Conservation (phyloP, 2,113 vertebrate species). For the Enhydra lutris region DNA sequence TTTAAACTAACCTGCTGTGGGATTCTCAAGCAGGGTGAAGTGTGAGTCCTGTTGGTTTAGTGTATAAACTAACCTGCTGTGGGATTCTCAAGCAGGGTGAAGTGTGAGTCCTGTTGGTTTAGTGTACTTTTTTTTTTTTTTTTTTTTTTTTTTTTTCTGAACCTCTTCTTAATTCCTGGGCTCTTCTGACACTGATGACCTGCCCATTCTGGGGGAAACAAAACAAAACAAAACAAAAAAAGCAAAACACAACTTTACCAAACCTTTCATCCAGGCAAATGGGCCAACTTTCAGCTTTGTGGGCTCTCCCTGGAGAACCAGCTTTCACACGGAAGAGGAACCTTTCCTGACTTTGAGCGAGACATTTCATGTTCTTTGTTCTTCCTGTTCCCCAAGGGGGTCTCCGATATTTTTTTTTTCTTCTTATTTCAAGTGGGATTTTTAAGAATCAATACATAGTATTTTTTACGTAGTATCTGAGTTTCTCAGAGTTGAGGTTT, state of each 20-base stretch:
- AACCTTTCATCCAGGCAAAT: neutral
- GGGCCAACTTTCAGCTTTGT: neutral
- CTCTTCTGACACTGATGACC: neutral
- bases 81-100: too few species aligned
- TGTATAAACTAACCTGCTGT: too few species aligned
- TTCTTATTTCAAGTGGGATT: neutral
- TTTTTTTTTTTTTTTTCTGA: too few species aligned
- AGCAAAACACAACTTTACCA: neutral
- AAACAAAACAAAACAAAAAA: neutral
- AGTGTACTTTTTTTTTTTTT: too few species aligned
- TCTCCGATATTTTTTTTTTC: neutral
- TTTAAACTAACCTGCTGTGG: neutral
- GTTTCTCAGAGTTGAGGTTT: conserved; percentile 2
- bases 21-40: neutral
- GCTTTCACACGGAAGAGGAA: neutral
- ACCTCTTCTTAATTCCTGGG: neutral
- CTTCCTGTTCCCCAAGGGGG: neutral
- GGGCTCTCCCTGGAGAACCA: neutral
- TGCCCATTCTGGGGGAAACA: neutral
- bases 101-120: too few species aligned
- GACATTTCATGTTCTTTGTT: neutral
- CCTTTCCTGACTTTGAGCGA: neutral
- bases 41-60: neutral
- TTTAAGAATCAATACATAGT: neutral
- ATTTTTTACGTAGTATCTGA: neutral